Conservation (phyloP, 2,113 vertebrate species). For the Sisor rabdophorus region DNA sequence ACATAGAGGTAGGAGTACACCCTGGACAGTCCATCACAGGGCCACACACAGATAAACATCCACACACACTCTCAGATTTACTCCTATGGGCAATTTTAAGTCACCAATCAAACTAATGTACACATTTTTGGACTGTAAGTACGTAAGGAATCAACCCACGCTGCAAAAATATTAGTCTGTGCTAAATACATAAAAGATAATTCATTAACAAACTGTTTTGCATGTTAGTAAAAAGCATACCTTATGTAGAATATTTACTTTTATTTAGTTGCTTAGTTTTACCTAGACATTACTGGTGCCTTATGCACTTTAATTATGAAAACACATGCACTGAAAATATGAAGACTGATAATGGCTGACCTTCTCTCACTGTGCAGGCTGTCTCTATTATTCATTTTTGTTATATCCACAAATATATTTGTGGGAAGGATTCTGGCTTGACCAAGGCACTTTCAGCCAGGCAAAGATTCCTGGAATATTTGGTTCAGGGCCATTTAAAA, state of each 20-base stretch:
- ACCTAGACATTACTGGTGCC: not conserved
- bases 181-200: not conserved
- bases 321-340: not conserved
- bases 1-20: too few species aligned
- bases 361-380: conserved; percentile 1
- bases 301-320: not conserved
- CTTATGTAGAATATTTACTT: too few species aligned
- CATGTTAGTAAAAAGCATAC: too few species aligned
- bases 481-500: conserved; percentile 9
- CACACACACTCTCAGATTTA: too few species aligned
- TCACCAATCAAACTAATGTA: too few species aligned
- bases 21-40: too few species aligned
- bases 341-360: conserved; percentile 3
- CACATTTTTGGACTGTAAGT: too few species aligned
- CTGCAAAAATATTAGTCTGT: not conserved
- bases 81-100: too few species aligned
- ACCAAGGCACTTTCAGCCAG: conserved; percentile 19
- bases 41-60: too few species aligned
- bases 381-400: not conserved
- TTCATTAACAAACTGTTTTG: not conserved
- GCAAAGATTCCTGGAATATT: conserved; percentile 30
- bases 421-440: conserved; percentile 6
- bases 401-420: conserved; percentile 28
- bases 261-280: too few species aligned
- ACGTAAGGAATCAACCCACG: too few species aligned